These are phyloP conservation scores for Desmodus rotundus DNA, from an alignment of 2,113 vertebrate genomes.

Conservation along the genomic window DNA sequence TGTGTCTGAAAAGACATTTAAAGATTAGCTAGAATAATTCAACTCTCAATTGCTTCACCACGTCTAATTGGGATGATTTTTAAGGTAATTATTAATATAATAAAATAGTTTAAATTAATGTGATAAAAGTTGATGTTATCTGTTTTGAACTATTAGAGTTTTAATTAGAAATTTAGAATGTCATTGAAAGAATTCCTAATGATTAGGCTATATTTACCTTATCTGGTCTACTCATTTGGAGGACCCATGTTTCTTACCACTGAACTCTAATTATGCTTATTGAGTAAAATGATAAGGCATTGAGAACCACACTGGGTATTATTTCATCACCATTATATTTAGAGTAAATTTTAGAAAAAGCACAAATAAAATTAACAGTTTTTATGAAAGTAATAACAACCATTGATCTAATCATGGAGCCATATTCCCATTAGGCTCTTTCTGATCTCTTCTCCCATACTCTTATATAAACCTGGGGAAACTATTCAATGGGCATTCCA, in stretches of 20 bases:
- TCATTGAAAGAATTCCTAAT: neutral
- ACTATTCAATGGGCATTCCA: neutral
- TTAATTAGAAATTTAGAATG: neutral
- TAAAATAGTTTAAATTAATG: neutral
- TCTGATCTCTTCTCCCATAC: neutral
- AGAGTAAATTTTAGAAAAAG: neutral
- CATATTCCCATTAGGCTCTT: neutral
- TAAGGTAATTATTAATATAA: conserved; percentile 44
- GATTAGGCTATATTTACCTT: neutral
- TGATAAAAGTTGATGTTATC: neutral
- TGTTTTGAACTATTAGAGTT: neutral
- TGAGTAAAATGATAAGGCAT: neutral
- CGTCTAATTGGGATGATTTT: conserved; percentile 23
- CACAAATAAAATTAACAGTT: neutral
- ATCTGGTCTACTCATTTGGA: neutral
- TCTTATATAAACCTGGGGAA: neutral
- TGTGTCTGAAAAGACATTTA: neutral
- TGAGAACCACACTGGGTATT: neutral
- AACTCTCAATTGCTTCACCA: conserved; percentile 19
- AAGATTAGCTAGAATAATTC: neutral
- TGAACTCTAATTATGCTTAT: neutral
- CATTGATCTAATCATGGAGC: neutral
- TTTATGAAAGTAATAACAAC: neutral
- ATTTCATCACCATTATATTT: neutral
- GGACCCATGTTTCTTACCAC: fast-evolving